Evolutionary conservation across 2,888 invertebrate species (phyloP).

Genomic region (Toxonevra muliebris): DNA sequence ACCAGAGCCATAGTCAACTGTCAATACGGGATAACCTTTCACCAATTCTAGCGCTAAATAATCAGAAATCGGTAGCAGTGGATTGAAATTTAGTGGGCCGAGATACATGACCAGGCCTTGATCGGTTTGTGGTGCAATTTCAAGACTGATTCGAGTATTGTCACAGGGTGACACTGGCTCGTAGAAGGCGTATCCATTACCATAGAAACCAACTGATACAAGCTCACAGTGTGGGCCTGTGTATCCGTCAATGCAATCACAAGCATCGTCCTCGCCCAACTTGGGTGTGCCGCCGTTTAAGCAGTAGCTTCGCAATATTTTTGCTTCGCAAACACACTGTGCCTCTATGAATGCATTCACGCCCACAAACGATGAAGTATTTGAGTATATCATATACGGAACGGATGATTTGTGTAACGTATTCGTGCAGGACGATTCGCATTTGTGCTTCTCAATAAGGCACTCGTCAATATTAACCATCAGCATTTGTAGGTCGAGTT

Average conservation of each 20-base stretch:
- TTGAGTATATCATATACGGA: constrained; percentile 88
- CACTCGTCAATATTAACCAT: constrained; percentile 95
- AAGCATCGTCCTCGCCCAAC: constrained; percentile 70
- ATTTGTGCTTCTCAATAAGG: constrained; percentile 77
- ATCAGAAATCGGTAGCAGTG: constrained; percentile 76
- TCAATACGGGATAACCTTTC: constrained; percentile 83
- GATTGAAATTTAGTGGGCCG: constrained; percentile 79
- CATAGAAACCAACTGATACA: constrained; percentile 85
- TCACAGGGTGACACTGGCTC: constrained; percentile 87
- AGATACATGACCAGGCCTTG: constrained; percentile 90
- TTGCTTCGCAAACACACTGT: constrained; percentile 73
- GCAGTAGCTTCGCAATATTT: constrained; percentile 66
- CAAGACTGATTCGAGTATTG: constrained; percentile 81
- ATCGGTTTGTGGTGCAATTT: constrained; percentile 78
- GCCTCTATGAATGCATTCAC: constrained; percentile 86
- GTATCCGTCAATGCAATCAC: constrained; percentile 82
- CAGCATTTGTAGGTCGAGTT: constrained; percentile 77
- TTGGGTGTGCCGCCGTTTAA: constrained; percentile 79
- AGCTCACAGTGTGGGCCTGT: constrained; percentile 92
- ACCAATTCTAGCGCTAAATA: constrained; percentile 89
- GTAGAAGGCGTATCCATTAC: constrained; percentile 94
- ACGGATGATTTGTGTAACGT: constrained; percentile 76
- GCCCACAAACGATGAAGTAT: constrained; percentile 93
- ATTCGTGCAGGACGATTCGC: constrained; percentile 82
- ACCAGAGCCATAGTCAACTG: constrained; percentile 89